Base-by-base conservation (phyloP, 2,888 invertebrate species). In the Drosophila vallismaia region DNA sequence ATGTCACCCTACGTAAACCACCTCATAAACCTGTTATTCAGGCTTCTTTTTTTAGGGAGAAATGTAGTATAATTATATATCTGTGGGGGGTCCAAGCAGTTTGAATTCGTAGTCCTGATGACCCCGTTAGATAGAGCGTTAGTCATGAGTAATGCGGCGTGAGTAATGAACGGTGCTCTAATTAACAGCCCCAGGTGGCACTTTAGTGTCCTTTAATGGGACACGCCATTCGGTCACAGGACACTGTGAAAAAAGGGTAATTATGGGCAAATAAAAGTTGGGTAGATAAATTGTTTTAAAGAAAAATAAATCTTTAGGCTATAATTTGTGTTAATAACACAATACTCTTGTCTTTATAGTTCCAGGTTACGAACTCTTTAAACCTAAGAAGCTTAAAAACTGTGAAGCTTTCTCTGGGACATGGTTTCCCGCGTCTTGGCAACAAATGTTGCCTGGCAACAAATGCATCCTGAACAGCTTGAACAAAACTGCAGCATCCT, bases 101-200 rank as follows among this genome's bases (percentile, higher is more conserved):
- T 56, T 42, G 4, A 26, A 29, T 9, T 40, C 24, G 29, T 38
- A 36, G 14, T 40, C 46, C 42, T 55, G 75, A 77, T 81, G 86
- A 67, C 75, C 75, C 55, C 64, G 48, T 77, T 86, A 79, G 75
- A 77, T 67, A 58, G 66, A 48, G 51, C 26, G 52, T 51, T 46
- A 52, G 59, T 59, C 82, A 71, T 55, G 70, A 74, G 38, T 44
- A 50, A 42, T 58, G 44, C 49, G 48, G 50, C 45, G 50, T 50
- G 64, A 58, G 66, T 63, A 68, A n/a, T 70, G 48, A 68, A 64
- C 63, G 63, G 49, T 59, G 74, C 28, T 42, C 73, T 66, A 85
- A 82, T 82, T 82, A 79, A 59, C 52, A 33, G 40, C 52, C 71
- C 73, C 73, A 53, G 69, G 62, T 69, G 76, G 33, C 62, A 64